phyloP scores from a whole-genome alignment of 2,113 vertebrate species.

The Hemibates koningsi region DNA sequence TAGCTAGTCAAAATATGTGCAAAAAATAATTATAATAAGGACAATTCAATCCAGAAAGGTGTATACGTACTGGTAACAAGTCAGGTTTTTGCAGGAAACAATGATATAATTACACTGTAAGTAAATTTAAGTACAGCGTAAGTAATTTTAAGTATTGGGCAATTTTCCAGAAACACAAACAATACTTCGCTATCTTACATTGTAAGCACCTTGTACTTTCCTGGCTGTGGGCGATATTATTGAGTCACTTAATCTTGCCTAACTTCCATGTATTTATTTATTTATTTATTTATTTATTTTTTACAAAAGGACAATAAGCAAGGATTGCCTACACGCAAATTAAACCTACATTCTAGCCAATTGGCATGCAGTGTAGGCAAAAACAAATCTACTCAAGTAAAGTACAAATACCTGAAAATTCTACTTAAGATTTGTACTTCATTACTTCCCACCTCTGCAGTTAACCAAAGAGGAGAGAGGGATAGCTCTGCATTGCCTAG shows the following conservation, averaged over 20 bases:
- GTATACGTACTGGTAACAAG: neutral
- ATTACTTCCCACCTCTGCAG: neutral
- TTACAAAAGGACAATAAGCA: neutral
- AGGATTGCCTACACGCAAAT: neutral
- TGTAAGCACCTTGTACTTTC: too few species aligned
- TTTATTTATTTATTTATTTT: neutral
- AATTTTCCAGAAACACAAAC: neutral
- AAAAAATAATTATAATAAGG: neutral
- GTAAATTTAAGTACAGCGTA: neutral
- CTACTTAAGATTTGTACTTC: neutral
- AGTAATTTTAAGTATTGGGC: neutral
- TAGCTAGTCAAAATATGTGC: neutral
- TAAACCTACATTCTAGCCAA: neutral
- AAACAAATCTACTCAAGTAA: neutral
- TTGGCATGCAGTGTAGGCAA: rapidly evolving
- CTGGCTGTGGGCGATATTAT: neutral
- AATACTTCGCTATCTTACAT: neutral
- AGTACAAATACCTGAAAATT: neutral
- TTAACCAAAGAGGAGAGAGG: rapidly evolving
- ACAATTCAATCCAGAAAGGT: neutral
- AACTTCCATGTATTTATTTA: neutral
- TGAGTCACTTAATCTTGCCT: neutral
- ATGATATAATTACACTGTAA: rapidly evolving
- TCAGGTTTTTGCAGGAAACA: rapidly evolving
- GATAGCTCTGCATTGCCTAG: neutral